Percentiles rank a stretch among this genome's conserved stretches.
Conservation (phyloP, 1,140 invertebrate genomes). For the Drosophila kanapiae region DNA sequence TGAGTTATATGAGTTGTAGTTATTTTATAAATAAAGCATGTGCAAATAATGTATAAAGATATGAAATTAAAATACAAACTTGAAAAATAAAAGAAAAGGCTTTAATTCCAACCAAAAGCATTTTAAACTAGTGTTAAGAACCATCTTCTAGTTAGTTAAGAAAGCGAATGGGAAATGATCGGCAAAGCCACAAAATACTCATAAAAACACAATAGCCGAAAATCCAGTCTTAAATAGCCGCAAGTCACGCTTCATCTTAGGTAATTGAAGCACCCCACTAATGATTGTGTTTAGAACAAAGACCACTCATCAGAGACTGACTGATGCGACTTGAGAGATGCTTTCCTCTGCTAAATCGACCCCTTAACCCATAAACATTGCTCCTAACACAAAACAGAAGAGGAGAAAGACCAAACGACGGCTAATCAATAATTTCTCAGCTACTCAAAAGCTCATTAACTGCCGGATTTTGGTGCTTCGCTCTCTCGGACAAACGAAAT, state of each 20-base stretch:
- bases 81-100: no score
- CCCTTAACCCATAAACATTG: conserved; percentile 56
- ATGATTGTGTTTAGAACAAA: conserved; percentile 42
- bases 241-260: conserved; percentile 42
- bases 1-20: no score
- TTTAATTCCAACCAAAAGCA: neutral
- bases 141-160: conserved; percentile 25
- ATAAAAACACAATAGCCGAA: conserved; percentile 34
- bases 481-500: conserved; percentile 15
- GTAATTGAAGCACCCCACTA: conserved; percentile 37
- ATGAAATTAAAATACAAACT: no score
- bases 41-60: no score
- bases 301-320: conserved; percentile 30
- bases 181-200: conserved; percentile 10
- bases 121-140: neutral
- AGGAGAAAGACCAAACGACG: conserved; percentile 16
- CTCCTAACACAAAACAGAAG: neutral
- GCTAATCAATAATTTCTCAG: conserved; percentile 72
- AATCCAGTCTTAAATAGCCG: conserved; percentile 52
- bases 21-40: no score
- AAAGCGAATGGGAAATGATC: conserved; percentile 39
- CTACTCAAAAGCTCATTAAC: conserved; percentile 75
- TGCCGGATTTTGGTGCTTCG: conserved; percentile 28
- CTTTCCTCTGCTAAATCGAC: conserved; percentile 38
- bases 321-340: conserved; percentile 22